A percentile compares a stretch with the other conserved stretches of the same genome.
Evolutionary conservation across 2,888 invertebrate species (phyloP).

Genomic region (Cheilosia pagana): DNA sequence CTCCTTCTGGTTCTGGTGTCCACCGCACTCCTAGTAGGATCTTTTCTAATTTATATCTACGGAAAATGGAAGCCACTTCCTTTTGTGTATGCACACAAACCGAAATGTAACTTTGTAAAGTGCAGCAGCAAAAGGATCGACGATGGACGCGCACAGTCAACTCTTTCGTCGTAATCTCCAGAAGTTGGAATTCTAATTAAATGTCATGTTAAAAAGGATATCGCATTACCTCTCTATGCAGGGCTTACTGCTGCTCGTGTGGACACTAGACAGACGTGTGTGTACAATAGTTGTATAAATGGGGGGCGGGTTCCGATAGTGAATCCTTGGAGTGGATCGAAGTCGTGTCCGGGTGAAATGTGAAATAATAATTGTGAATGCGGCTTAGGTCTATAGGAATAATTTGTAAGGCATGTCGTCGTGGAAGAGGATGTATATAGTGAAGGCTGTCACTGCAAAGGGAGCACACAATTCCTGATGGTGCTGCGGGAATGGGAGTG

Average conservation of each 20-base stretch:
- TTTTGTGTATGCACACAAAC: conserved; percentile 34
- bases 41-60: conserved; percentile 70
- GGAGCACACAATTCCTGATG: conserved; percentile 25
- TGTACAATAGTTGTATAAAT: conserved; percentile 8
- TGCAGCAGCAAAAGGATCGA: conserved; percentile 21
- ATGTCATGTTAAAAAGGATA: conserved; percentile 73
- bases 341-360: conserved; percentile 64
- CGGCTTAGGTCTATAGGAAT: conserved; percentile 53
- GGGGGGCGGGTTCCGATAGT: conserved; percentile 12
- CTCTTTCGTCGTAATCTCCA: conserved; percentile 57
- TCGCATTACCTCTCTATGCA: conserved; percentile 66
- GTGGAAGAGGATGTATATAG: conserved; percentile 24
- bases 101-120: conserved; percentile 9
- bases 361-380: conserved; percentile 68
- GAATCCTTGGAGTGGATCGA: conserved; percentile 57
- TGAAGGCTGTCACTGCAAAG: conserved; percentile 24
- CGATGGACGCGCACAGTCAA: conserved; percentile 20
- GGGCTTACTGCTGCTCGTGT: conserved; percentile 22
- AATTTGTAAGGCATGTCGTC: conserved; percentile 45
- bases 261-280: conserved; percentile 23
- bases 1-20: no score
- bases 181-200: conserved; percentile 73
- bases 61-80: conserved; percentile 57
- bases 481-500: not conserved
- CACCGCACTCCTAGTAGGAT: conserved; percentile 39